Evolutionary conservation across 2,113 vertebrate genomes (phyloP).

Genomic region (Colossoma macropomum): DNA sequence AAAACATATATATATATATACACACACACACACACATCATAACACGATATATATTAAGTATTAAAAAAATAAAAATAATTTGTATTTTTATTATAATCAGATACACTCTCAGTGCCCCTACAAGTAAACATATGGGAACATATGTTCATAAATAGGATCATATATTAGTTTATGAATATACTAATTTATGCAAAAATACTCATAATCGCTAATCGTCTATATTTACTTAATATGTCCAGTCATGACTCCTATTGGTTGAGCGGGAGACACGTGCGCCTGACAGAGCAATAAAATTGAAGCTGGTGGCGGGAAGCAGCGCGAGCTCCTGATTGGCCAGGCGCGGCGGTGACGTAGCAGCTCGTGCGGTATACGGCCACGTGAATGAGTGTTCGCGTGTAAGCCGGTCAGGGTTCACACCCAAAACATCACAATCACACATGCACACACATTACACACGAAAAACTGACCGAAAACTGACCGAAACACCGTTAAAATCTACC

Average conservation of each 20-base stretch:
- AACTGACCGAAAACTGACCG: background rate
- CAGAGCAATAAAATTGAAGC: background rate
- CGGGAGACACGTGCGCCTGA: background rate
- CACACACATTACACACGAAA: background rate
- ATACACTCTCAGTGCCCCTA: too few species aligned
- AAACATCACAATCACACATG: background rate
- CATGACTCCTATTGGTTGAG: background rate
- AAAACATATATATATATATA: too few species aligned
- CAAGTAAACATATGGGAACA: too few species aligned
- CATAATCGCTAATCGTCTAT: background rate
- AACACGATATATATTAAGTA: too few species aligned
- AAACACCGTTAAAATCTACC: background rate
- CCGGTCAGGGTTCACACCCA: conserved; percentile 17
- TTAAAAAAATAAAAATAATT: too few species aligned
- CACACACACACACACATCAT: too few species aligned
- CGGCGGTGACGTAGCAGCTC: background rate
- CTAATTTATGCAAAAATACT: background rate
- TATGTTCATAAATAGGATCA: too few species aligned
- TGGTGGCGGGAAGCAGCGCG: background rate
- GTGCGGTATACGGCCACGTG: conserved; percentile 59
- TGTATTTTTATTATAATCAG: too few species aligned
- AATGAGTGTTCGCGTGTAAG: conserved; percentile 58
- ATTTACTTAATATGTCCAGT: too few species aligned
- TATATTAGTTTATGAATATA: background rate
- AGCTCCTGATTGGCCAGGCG: conserved; percentile 38